Conservation (phyloP, 2,888 invertebrate genomes). For the Sericinus montela region DNA sequence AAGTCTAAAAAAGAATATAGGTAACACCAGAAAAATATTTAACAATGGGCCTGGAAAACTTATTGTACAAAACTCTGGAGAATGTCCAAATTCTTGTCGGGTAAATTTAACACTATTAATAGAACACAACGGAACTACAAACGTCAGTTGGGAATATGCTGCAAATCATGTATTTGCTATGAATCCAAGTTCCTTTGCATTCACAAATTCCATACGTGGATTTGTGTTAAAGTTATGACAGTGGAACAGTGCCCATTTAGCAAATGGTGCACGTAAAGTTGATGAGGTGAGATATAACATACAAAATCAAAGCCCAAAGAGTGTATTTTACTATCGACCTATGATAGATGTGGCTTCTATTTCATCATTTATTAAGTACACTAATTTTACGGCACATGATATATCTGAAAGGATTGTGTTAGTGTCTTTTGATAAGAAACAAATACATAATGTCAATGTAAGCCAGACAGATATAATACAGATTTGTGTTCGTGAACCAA, state of each 20-base stretch:
- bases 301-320: constrained; percentile 69
- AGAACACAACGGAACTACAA: constrained; percentile 73
- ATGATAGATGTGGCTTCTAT: constrained; percentile 58
- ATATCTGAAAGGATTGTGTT: constrained; percentile 87
- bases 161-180: constrained; percentile 84
- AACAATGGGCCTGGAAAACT: constrained; percentile 81
- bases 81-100: constrained; percentile 84
- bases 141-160: constrained; percentile 80
- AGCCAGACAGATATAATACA: constrained; percentile 89
- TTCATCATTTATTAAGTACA: constrained; percentile 64
- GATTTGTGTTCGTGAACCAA: constrained; percentile 78
- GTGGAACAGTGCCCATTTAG: constrained; percentile 81
- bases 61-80: constrained; percentile 84
- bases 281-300: constrained; percentile 63
- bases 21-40: constrained; percentile 78
- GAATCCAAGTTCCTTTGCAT: constrained; percentile 84
- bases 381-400: constrained; percentile 74
- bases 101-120: constrained; percentile 80
- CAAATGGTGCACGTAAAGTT: constrained; percentile 69
- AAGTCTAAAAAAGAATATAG: constrained; percentile 78
- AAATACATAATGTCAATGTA: constrained; percentile 85
- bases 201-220: constrained; percentile 82
- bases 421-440: constrained; percentile 86
- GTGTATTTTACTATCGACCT: constrained; percentile 60
- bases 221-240: constrained; percentile 92